Conservation (phyloP, 2,797 vertebrate species). For the Falco peregrinus region DNA sequence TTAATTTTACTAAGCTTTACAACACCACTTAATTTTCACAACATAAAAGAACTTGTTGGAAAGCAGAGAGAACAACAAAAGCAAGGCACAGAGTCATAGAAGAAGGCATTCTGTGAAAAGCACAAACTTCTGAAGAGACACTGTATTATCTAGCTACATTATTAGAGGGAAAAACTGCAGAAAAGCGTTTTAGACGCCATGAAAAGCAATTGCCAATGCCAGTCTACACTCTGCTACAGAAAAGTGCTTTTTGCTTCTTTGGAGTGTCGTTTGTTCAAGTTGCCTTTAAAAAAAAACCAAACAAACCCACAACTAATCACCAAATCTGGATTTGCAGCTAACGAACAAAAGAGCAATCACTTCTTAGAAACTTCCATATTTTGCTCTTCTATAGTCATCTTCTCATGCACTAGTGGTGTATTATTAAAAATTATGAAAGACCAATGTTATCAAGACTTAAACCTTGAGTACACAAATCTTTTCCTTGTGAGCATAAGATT, state of each 20-base stretch:
- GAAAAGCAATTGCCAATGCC: neutral
- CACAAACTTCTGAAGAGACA: neutral
- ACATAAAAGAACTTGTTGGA: neutral
- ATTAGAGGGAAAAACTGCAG: neutral
- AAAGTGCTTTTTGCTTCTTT: neutral
- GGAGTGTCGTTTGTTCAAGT: neutral
- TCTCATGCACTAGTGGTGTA: fast-evolving
- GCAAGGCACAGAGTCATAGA: neutral
- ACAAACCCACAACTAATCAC: too few species aligned
- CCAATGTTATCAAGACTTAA: neutral
- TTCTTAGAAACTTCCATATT: neutral
- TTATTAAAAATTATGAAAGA: neutral
- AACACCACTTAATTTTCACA: neutral
- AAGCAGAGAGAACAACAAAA: neutral
- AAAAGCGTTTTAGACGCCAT: neutral
- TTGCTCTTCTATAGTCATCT: neutral
- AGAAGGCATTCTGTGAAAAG: neutral
- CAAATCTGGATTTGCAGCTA: neutral
- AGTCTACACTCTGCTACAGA: neutral
- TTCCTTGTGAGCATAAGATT: neutral
- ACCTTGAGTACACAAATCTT: too few species aligned
- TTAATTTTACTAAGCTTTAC: neutral
- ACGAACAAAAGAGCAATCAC: neutral
- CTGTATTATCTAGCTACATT: neutral
- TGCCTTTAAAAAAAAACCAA: neutral